Percentiles rank a stretch among this genome's conserved stretches.
phyloP scores from a whole-genome alignment of 2,797 vertebrate genomes.

The Anabas testudineus region DNA sequence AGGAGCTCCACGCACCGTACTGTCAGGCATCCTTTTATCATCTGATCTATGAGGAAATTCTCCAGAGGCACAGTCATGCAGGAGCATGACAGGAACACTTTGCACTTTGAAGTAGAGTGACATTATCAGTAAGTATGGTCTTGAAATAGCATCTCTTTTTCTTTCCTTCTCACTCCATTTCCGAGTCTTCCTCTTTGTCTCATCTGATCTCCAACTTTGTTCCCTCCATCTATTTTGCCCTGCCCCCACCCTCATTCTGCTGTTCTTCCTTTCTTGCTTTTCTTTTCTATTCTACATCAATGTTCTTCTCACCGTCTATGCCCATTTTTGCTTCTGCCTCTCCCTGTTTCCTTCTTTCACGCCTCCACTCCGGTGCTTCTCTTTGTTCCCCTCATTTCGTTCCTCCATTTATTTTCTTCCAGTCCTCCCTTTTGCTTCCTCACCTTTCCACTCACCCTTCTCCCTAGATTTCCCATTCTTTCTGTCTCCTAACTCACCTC shows the following conservation, averaged over 20 bases:
- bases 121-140: slow-evolving; percentile 85
- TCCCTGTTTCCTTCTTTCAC: slow-evolving; percentile 29
- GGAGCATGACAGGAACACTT: slow-evolving; percentile 81
- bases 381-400: slow-evolving; percentile 12
- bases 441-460: slow-evolving; percentile 31
- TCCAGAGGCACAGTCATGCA: slow-evolving; percentile 75
- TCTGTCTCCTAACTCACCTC: slow-evolving; percentile 31
- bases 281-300: slow-evolving; percentile 47
- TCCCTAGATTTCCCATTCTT: slow-evolving; percentile 20
- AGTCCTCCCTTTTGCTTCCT: slow-evolving; percentile 14
- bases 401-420: slow-evolving; percentile 18
- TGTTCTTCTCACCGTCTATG: slow-evolving; percentile 29
- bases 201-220: slow-evolving; percentile 62
- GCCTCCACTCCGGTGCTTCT: slow-evolving; percentile 18
- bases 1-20: slow-evolving; percentile 52
- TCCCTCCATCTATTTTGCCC: slow-evolving; percentile 50
- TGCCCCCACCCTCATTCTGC: slow-evolving; percentile 44
- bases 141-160: slow-evolving; percentile 84
- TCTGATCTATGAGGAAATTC: slow-evolving; percentile 82
- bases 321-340: slow-evolving; percentile 29
- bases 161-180: slow-evolving; percentile 58
- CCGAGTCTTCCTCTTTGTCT: slow-evolving; percentile 55
- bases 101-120: slow-evolving; percentile 87
- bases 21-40: slow-evolving; percentile 76
- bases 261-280: slow-evolving; percentile 34